Evolutionary conservation across 1,140 invertebrate genomes (phyloP).

Genomic region (Polypedilum pembai): DNA sequence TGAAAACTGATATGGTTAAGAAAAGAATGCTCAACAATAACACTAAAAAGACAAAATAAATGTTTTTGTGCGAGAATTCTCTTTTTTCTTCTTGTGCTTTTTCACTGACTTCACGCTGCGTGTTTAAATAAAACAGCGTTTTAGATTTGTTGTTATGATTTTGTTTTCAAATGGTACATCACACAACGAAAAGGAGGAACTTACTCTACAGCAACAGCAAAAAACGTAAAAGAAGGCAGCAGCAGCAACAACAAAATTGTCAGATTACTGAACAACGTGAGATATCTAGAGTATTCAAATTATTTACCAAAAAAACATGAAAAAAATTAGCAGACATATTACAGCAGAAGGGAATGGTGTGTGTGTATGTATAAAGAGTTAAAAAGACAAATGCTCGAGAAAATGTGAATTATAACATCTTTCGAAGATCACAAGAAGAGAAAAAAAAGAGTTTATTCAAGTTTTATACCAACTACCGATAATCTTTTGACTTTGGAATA

Average conservation of each 20-base stretch:
- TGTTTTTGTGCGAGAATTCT: neutral
- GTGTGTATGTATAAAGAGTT: neutral
- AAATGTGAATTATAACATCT: constrained; percentile 14
- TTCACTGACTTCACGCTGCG: neutral
- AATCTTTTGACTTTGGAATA: constrained; percentile 18
- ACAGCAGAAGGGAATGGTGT: neutral
- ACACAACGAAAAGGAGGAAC: constrained; percentile 10
- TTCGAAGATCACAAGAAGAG: neutral
- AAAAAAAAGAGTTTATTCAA: neutral
- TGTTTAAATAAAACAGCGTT: constrained; percentile 11
- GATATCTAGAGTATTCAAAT: constrained; percentile 7
- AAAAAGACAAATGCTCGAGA: constrained; percentile 4
- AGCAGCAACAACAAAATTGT: neutral
- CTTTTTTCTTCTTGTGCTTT: neutral
- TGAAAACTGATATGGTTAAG: neutral
- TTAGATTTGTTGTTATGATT: constrained; percentile 14
- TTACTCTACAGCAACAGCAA: too few relatives aligned
- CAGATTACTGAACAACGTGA: constrained; percentile 10
- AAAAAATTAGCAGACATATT: too few relatives aligned
- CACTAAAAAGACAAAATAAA: neutral
- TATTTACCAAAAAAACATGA: neutral
- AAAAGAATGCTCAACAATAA: neutral
- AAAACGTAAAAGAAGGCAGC: neutral
- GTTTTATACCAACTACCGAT: constrained; percentile 11
- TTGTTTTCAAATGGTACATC: constrained; percentile 18